Conservation (phyloP, 2,888 invertebrate species). For the Eueremaeus valkanovi region DNA sequence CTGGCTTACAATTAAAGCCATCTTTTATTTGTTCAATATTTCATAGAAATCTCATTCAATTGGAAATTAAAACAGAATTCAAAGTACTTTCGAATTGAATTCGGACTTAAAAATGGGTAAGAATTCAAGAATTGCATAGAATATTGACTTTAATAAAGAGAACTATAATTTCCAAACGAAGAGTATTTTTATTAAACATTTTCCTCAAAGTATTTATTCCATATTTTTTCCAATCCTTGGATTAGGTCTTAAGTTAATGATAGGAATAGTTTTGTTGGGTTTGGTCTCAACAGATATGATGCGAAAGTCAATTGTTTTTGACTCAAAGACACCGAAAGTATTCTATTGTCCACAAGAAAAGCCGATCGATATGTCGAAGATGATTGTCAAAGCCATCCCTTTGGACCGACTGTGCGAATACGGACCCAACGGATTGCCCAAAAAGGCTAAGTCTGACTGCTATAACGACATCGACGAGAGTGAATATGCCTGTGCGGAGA, state of each 20-base stretch:
- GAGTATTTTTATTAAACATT: not conserved
- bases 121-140: not conserved
- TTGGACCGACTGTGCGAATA: slow-evolving; percentile 69
- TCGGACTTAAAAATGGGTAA: slow-evolving; percentile 5
- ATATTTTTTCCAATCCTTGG: not conserved
- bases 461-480: slow-evolving; percentile 74
- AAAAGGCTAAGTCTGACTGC: slow-evolving; percentile 71
- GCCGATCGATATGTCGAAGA: slow-evolving; percentile 65
- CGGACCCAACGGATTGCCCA: slow-evolving; percentile 63
- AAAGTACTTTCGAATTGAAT: not conserved
- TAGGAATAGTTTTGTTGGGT: not conserved
- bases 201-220: not conserved
- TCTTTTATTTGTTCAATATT: not conserved
- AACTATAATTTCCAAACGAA: not conserved
- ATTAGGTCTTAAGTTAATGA: slow-evolving; percentile 1
- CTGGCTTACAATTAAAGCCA: not conserved
- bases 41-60: not conserved
- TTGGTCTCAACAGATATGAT: slow-evolving; percentile 61
- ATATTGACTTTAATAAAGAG: not conserved
- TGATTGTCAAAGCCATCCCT: slow-evolving; percentile 60
- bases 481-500: slow-evolving; percentile 74
- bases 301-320: slow-evolving; percentile 71
- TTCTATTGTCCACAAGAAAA: slow-evolving; percentile 74
- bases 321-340: slow-evolving; percentile 72
- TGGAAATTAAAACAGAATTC: not conserved